phyloP scores from a whole-genome alignment of 2,113 vertebrate genomes.

The Labeo rohita region DNA sequence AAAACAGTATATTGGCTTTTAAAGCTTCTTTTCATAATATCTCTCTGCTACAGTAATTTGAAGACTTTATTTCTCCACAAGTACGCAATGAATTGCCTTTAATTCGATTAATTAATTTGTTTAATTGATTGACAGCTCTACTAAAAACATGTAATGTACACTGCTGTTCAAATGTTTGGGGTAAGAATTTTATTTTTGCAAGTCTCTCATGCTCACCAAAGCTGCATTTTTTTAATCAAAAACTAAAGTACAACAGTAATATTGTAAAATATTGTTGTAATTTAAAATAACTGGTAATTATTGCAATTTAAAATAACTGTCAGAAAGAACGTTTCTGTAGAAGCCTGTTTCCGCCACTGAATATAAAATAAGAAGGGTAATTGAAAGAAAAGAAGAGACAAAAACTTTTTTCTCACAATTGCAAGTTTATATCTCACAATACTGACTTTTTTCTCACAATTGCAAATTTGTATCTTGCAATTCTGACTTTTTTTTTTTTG shows the following conservation, averaged over 20 bases:
- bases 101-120: background rate
- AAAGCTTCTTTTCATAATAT: background rate
- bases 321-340: too few relatives aligned
- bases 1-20: background rate
- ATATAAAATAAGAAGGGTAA: too few relatives aligned
- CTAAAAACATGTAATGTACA: background rate
- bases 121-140: background rate
- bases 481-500: too few relatives aligned
- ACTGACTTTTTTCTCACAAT: too few relatives aligned
- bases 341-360: too few relatives aligned
- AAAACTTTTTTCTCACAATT: too few relatives aligned
- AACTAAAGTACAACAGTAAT: background rate
- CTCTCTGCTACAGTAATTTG: background rate
- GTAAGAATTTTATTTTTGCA: background rate
- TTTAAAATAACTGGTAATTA: background rate
- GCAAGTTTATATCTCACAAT: too few relatives aligned
- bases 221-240: background rate
- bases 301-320: too few relatives aligned
- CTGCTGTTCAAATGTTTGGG: background rate
- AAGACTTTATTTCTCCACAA: too few relatives aligned
- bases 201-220: background rate
- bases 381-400: too few relatives aligned
- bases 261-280: background rate
- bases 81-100: background rate
- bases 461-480: too few relatives aligned